These are phyloP conservation scores for Rhinoderma darwinii DNA, from an alignment of 2,113 vertebrate genomes.

Conservation along the genomic window DNA sequence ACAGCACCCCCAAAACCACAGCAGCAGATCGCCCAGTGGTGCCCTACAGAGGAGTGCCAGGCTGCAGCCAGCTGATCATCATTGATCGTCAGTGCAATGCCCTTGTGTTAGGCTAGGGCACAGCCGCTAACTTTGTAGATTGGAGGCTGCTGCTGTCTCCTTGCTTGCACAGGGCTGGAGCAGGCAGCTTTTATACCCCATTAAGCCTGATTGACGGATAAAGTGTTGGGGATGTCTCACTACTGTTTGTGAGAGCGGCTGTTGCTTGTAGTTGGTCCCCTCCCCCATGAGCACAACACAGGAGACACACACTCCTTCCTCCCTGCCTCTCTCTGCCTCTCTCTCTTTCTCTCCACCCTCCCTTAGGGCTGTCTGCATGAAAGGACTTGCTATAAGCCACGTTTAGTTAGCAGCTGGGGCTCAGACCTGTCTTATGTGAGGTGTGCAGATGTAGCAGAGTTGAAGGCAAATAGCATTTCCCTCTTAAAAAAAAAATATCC, in stretches of 20 bases:
- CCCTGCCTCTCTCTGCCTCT: neutral
- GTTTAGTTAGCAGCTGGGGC: neutral
- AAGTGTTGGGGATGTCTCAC: conserved; percentile 82
- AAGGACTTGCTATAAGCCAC: conserved; percentile 59
- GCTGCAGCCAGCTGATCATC: conserved; percentile 70
- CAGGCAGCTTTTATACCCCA: conserved; percentile 79
- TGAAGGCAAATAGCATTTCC: no score
- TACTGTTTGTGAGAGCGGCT: conserved; percentile 75
- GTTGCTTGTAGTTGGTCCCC: conserved; percentile 68
- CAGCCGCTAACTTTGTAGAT: conserved; percentile 39
- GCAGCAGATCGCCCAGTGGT: neutral
- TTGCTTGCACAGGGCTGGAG: conserved; percentile 60
- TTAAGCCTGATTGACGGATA: conserved; percentile 96
- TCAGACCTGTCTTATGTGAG: conserved; percentile 5
- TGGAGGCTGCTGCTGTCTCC: neutral
- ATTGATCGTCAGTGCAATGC: conserved; percentile 78
- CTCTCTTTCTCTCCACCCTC: neutral
- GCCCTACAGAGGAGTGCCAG: conserved; percentile 51
- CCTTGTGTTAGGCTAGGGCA: conserved; percentile 68
- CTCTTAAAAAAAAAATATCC: no score
- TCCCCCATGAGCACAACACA: conserved; percentile 53
- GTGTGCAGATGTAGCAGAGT: neutral
- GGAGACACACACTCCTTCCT: conserved; percentile 22
- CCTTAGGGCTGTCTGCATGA: conserved; percentile 60
- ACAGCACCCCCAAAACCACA: neutral